A percentile compares a stretch with the other conserved stretches of the same genome.
phyloP scores from a whole-genome alignment of 2,113 vertebrate species.

The Eira barbara region DNA sequence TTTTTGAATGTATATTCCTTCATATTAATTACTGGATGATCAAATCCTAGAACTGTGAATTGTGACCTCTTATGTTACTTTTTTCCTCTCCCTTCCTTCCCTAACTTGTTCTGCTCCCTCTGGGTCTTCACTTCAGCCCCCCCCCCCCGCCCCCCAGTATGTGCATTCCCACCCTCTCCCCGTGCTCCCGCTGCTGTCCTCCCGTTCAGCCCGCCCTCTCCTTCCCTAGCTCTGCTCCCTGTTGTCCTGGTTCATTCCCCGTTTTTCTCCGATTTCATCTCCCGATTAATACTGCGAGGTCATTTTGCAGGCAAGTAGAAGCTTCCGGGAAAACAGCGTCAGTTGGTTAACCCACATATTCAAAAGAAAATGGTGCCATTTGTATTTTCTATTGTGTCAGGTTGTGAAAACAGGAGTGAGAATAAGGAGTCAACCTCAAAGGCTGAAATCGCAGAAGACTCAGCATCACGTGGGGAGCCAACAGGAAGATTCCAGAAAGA shows the following conservation, averaged over 20 bases:
- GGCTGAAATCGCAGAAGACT: slow-evolving; percentile 36
- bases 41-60: not conserved
- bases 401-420: slow-evolving; percentile 63
- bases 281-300: not conserved
- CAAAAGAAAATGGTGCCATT: slow-evolving; percentile 43
- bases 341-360: not conserved
- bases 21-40: not conserved
- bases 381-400: slow-evolving; percentile 63
- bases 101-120: not conserved
- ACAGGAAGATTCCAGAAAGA: slow-evolving; percentile 64
- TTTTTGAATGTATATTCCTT: not conserved
- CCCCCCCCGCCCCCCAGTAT: not conserved
- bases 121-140: not conserved
- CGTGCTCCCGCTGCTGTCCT: not conserved
- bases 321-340: not conserved
- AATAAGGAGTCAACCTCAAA: slow-evolving; percentile 66
- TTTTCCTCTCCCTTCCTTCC: not conserved
- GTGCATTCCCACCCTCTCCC: not conserved
- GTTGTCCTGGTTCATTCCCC: not conserved
- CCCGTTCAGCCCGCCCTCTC: not conserved
- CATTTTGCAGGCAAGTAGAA: slow-evolving; percentile 19
- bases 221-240: not conserved
- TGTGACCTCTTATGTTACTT: not conserved
- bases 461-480: slow-evolving; percentile 10
- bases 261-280: not conserved